Percentiles rank a stretch among this genome's conserved stretches.
phyloP scores from a whole-genome alignment of 2,888 invertebrate genomes.

The Eupithecia inturbata region DNA sequence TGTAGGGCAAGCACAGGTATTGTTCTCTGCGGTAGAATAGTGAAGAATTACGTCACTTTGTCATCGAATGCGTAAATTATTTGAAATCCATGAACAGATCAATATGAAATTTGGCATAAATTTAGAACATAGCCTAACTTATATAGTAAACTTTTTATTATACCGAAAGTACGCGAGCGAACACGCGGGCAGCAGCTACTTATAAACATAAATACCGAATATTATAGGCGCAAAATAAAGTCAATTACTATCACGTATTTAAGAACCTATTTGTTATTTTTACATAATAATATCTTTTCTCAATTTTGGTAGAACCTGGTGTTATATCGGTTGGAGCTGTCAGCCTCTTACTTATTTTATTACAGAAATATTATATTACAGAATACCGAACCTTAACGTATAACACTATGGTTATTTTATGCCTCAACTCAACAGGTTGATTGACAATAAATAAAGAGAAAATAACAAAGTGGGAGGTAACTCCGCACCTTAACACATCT shows the following conservation, averaged over 20 bases:
- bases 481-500: conserved; percentile 9
- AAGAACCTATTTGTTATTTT: neutral
- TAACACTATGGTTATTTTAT: neutral
- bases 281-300: neutral
- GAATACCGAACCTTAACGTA: neutral
- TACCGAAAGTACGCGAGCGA: too few species aligned
- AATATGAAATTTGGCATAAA: too few species aligned
- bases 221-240: neutral
- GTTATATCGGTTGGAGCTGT: neutral
- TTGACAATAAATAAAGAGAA: conserved; percentile 24
- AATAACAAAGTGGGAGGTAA: conserved; percentile 20
- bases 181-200: too few species aligned
- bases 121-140: too few species aligned
- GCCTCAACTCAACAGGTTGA: conserved; percentile 17
- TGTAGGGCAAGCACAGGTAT: too few species aligned
- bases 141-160: too few species aligned
- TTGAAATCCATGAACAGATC: too few species aligned
- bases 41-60: too few species aligned
- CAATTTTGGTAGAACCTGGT: neutral
- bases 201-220: neutral
- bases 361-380: neutral
- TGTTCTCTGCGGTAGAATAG: too few species aligned
- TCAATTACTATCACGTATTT: neutral
- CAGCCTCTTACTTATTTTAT: neutral
- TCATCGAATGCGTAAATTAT: too few species aligned